Conservation (phyloP, 2,888 invertebrate species). For the Phania funesta region DNA sequence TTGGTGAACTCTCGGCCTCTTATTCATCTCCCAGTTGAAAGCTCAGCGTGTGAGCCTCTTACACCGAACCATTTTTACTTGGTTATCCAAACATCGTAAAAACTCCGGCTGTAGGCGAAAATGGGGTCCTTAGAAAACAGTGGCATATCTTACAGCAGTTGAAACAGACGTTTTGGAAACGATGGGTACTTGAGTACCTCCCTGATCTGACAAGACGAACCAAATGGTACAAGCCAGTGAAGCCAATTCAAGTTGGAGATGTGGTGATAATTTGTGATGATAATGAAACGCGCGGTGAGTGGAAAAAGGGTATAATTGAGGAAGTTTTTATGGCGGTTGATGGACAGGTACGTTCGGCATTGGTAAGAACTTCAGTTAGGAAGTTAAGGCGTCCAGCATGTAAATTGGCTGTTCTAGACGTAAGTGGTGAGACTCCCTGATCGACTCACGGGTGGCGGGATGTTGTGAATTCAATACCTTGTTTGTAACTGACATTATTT, state of each 20-base stretch:
- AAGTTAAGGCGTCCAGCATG: background rate
- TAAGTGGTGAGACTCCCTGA: background rate
- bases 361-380: background rate
- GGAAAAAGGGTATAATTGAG: background rate
- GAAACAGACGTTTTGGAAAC: slow-evolving; percentile 33
- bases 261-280: slow-evolving; percentile 43
- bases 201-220: slow-evolving; percentile 41
- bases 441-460: background rate
- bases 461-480: no score
- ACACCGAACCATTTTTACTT: slow-evolving; percentile 65
- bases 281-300: background rate
- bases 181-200: slow-evolving; percentile 16
- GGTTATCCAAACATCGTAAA: slow-evolving; percentile 61
- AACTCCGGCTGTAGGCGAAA: slow-evolving; percentile 46
- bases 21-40: slow-evolving; percentile 56
- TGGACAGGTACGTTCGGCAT: background rate
- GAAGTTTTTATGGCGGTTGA: background rate
- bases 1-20: slow-evolving; percentile 32
- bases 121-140: slow-evolving; percentile 47
- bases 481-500: no score
- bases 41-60: slow-evolving; percentile 43
- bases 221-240: slow-evolving; percentile 31
- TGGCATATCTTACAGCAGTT: slow-evolving; percentile 64
- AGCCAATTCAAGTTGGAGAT: slow-evolving; percentile 51
- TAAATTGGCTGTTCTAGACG: background rate